Percentiles rank a stretch among this genome's conserved stretches.
These are phyloP conservation scores for Galeruca laticollis DNA, from an alignment of 2,888 invertebrate species.

Conservation along the genomic window DNA sequence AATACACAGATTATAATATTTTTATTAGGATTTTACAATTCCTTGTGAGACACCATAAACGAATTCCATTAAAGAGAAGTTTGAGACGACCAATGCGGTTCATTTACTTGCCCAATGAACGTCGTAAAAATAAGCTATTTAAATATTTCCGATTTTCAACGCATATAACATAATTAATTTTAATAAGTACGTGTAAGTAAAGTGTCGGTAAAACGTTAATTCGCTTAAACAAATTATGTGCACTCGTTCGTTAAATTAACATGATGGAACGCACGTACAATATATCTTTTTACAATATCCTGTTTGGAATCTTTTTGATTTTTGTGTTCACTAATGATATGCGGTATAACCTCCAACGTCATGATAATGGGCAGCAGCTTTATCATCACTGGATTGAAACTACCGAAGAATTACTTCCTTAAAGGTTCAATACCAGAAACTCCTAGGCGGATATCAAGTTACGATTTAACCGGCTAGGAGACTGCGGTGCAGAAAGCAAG, in stretches of 20 bases:
- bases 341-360: too few species aligned
- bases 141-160: slow-evolving; percentile 8
- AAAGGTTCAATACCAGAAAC: too few species aligned
- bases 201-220: slow-evolving; percentile 3
- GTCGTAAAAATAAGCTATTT: background rate
- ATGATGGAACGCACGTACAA: too few species aligned
- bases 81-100: slow-evolving; percentile 1
- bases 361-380: too few species aligned
- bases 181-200: background rate
- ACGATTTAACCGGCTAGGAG: too few species aligned
- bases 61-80: slow-evolving; percentile 1
- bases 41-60: background rate
- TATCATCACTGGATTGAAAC: too few species aligned
- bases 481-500: too few species aligned
- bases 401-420: too few species aligned
- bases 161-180: slow-evolving; percentile 8
- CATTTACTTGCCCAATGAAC: background rate
- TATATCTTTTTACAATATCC: too few species aligned
- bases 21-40: background rate
- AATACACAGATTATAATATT: slow-evolving; percentile 24
- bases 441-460: too few species aligned
- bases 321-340: too few species aligned
- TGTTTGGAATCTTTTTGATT: too few species aligned
- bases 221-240: slow-evolving; percentile 6
- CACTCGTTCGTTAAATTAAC: slow-evolving; percentile 1